phyloP scores from a whole-genome alignment of 2,888 invertebrate genomes.

The Linnaemya vulpina region DNA sequence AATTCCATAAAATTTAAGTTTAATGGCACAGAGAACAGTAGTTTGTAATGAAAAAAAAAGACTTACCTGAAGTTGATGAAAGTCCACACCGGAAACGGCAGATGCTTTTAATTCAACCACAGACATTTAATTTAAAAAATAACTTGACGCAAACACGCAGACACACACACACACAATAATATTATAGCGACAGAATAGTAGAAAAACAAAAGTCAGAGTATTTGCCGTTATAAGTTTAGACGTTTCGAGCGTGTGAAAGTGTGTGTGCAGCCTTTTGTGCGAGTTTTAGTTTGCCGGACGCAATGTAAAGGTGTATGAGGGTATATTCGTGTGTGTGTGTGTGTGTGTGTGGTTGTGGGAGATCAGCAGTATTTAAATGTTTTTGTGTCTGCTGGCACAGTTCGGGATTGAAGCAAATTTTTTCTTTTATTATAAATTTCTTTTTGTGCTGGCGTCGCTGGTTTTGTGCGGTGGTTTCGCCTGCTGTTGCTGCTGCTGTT shows the following conservation, averaged over 20 bases:
- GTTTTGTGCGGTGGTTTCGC: constrained; percentile 8
- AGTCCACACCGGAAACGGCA: constrained; percentile 77
- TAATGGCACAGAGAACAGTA: neutral
- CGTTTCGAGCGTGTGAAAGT: neutral
- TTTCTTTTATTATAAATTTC: neutral
- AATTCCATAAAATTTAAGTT: neutral
- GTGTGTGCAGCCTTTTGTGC: neutral
- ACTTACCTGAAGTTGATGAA: constrained; percentile 79
- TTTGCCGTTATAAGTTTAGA: constrained; percentile 27
- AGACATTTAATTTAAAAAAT: constrained; percentile 76
- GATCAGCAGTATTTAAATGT: constrained; percentile 32
- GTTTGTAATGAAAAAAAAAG: constrained; percentile 38
- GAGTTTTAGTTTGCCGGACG: constrained; percentile 18
- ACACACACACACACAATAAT: neutral
- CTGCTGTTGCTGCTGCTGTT: neutral
- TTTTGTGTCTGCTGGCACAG: constrained; percentile 38
- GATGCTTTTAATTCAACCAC: constrained; percentile 78
- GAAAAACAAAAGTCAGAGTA: constrained; percentile 15
- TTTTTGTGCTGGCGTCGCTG: neutral
- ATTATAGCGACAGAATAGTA: constrained; percentile 14
- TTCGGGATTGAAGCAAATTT: neutral
- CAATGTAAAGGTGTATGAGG: constrained; percentile 20
- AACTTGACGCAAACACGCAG: neutral
- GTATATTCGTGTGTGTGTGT: neutral
- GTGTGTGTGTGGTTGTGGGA: neutral